These are phyloP conservation scores for Strigops habroptila DNA, from an alignment of 2,113 vertebrate species.

Conservation along the genomic window DNA sequence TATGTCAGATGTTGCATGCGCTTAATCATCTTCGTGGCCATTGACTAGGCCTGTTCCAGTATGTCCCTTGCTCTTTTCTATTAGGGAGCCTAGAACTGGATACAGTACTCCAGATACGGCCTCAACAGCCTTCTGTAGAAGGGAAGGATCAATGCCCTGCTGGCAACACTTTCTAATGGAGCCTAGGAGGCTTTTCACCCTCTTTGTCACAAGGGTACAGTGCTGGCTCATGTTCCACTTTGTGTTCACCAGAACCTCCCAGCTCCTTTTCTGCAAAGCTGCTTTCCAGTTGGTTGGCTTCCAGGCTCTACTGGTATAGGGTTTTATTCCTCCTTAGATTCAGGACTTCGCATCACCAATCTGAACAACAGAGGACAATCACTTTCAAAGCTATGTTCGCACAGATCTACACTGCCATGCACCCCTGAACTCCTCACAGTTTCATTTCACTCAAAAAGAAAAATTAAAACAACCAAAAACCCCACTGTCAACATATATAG, in stretches of 20 bases:
- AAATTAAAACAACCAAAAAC: neutral
- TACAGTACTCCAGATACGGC: neutral
- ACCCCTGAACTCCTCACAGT: neutral
- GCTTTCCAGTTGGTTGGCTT: neutral
- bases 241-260: neutral
- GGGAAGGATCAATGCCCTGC: neutral
- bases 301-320: neutral
- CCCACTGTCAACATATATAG: neutral
- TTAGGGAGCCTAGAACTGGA: neutral
- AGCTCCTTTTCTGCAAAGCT: neutral
- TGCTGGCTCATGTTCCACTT: neutral
- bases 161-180: neutral
- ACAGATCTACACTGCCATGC: neutral
- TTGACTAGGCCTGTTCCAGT: fast-evolving
- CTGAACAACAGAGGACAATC: neutral
- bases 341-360: neutral
- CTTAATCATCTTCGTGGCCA: neutral
- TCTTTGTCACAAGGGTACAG: neutral
- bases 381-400: neutral
- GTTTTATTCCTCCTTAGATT: neutral
- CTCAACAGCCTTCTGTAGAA: neutral
- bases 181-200: neutral
- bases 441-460: neutral
- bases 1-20: neutral
- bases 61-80: neutral